A percentile compares a stretch with the other conserved stretches of the same genome.
Evolutionary conservation across 2,888 invertebrate species (phyloP).

Genomic region (Drosophila formosana): DNA sequence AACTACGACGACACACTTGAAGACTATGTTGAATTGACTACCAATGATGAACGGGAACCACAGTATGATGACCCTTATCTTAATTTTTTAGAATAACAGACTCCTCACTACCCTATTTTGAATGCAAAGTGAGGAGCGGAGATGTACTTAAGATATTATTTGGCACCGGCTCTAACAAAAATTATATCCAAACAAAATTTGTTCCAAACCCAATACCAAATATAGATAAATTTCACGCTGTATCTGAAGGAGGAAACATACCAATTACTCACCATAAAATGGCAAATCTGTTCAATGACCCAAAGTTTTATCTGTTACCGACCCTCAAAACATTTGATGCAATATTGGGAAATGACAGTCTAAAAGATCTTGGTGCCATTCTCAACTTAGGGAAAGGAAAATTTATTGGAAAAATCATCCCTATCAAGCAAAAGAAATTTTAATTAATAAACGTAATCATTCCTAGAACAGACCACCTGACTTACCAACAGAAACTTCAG

Average conservation of each 20-base stretch:
- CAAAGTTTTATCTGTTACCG: too few relatives aligned
- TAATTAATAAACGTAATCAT: neutral
- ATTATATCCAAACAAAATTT: neutral
- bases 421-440: neutral
- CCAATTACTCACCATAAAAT: constrained; percentile 3
- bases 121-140: constrained; percentile 8
- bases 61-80: too few relatives aligned
- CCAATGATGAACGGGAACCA: too few relatives aligned
- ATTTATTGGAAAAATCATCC: too few relatives aligned
- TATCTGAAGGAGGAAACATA: neutral
- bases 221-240: neutral
- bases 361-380: too few relatives aligned
- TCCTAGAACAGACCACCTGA: neutral
- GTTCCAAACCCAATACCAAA: neutral
- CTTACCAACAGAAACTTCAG: neutral
- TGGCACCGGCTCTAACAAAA: constrained; percentile 1
- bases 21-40: too few relatives aligned
- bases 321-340: too few relatives aligned
- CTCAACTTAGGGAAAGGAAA: too few relatives aligned
- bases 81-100: too few relatives aligned
- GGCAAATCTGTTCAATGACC: neutral
- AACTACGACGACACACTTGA: too few relatives aligned
- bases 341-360: too few relatives aligned
- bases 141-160: neutral
- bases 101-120: neutral